phyloP scores from a whole-genome alignment of 2,113 vertebrate genomes.

The Cochlearius cochlearius region DNA sequence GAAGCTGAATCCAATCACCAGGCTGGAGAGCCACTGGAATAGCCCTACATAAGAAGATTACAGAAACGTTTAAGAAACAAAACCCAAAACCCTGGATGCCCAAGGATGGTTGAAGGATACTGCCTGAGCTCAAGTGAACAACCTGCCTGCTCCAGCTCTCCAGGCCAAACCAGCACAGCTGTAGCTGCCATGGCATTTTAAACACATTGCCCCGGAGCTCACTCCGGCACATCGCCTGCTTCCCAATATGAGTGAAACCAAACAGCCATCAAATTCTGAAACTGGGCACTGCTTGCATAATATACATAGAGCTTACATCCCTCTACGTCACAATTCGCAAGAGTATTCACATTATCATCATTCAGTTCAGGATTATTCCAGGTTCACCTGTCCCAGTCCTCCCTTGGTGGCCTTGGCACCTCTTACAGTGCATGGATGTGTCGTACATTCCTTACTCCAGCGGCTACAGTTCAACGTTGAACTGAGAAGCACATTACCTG shows the following conservation, averaged over 20 bases:
- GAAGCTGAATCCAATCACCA: background rate
- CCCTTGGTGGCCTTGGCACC: background rate
- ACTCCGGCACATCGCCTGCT: background rate
- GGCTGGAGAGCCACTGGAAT: background rate
- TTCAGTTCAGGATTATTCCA: background rate
- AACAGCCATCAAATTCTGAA: background rate
- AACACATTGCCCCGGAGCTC: background rate
- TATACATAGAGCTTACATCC: background rate
- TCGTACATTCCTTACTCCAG: background rate
- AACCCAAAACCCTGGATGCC: background rate
- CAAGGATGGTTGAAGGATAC: background rate
- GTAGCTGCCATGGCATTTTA: background rate
- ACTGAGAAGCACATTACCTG: background rate
- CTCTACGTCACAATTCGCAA: background rate
- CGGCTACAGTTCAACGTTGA: accelerated
- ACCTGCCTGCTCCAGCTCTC: background rate
- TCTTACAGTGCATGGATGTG: background rate
- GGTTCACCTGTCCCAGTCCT: background rate
- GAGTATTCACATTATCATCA: background rate
- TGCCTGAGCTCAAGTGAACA: background rate
- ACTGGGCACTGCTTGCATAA: background rate
- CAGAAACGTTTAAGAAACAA: background rate
- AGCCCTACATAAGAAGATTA: background rate
- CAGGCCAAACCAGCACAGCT: background rate
- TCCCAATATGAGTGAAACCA: background rate